Conservation (phyloP, 2,113 vertebrate species). For the Hassar affinis region DNA sequence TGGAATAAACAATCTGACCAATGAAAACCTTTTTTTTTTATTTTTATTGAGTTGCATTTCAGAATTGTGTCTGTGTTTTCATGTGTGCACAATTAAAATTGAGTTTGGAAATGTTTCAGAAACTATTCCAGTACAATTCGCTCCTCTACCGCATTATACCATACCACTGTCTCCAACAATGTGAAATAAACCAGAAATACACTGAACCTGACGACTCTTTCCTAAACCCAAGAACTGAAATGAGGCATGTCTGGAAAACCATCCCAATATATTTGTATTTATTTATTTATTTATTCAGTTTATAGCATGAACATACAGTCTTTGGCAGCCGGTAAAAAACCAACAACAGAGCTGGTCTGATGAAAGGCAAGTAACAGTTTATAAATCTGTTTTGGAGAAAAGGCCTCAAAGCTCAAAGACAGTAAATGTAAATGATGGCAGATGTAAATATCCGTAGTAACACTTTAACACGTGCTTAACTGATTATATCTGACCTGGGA, state of each 20-base stretch:
- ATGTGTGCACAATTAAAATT: neutral
- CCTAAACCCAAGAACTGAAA: neutral
- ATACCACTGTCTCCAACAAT: too few relatives aligned
- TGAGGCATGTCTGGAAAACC: neutral
- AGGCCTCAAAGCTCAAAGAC: slow-evolving; percentile 26
- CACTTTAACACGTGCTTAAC: neutral
- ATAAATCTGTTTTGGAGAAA: neutral
- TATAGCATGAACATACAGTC: slow-evolving; percentile 15
- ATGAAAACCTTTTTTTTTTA: neutral
- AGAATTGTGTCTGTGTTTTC: neutral
- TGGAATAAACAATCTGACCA: slow-evolving; percentile 2
- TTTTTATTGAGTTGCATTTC: slow-evolving; percentile 32
- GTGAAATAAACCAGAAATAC: neutral
- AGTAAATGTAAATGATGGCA: neutral
- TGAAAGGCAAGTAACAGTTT: slow-evolving; percentile 23
- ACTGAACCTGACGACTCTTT: neutral
- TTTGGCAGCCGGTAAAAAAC: slow-evolving; percentile 28
- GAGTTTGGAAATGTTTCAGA: neutral
- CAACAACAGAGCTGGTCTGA: slow-evolving; percentile 6
- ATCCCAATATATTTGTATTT: neutral
- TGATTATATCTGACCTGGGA: neutral
- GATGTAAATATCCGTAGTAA: slow-evolving; percentile 20
- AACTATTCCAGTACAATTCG: neutral
- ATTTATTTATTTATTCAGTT: neutral
- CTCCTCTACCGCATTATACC: too few relatives aligned